Conservation (phyloP, 2,797 vertebrate genomes). For the Eidolon dupreanum region DNA sequence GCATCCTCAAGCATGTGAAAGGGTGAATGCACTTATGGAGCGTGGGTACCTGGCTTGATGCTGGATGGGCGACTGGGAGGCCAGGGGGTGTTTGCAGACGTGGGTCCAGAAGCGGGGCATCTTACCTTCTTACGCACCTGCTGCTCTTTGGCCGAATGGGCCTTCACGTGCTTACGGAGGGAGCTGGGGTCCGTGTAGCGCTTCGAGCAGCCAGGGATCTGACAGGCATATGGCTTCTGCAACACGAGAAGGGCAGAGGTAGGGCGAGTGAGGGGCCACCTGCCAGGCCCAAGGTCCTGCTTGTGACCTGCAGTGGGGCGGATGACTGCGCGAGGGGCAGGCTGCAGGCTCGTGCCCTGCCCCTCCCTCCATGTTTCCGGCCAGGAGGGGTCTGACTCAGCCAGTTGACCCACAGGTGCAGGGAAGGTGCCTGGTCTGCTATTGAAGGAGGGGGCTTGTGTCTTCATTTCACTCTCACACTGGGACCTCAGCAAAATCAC, state of each 20-base stretch:
- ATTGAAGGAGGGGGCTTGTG: neutral
- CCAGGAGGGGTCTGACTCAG: neutral
- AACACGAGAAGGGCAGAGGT: neutral
- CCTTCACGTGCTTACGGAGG: conserved; percentile 98
- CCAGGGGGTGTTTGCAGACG: neutral
- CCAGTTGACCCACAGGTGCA: neutral
- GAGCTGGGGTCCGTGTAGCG: conserved; percentile 99
- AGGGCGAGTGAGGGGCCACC: neutral
- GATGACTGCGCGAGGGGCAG: neutral
- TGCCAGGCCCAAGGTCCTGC: neutral
- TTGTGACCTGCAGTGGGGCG: neutral
- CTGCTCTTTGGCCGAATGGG: conserved; percentile 98
- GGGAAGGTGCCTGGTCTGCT: neutral
- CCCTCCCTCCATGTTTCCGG: neutral
- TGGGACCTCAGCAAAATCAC: neutral
- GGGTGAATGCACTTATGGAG: accelerated
- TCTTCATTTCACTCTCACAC: neutral
- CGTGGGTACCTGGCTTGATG: neutral
- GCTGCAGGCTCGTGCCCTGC: neutral
- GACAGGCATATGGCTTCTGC: conserved; percentile 98
- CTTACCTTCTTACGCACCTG: conserved; percentile 98
- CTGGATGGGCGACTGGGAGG: neutral
- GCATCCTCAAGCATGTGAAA: neutral
- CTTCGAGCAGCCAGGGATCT: conserved; percentile 98
- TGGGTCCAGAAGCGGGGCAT: neutral